Evolutionary conservation across 92 coral and sea anemone species (phyloP).

Genomic region (Parazoanthus swiftii): DNA sequence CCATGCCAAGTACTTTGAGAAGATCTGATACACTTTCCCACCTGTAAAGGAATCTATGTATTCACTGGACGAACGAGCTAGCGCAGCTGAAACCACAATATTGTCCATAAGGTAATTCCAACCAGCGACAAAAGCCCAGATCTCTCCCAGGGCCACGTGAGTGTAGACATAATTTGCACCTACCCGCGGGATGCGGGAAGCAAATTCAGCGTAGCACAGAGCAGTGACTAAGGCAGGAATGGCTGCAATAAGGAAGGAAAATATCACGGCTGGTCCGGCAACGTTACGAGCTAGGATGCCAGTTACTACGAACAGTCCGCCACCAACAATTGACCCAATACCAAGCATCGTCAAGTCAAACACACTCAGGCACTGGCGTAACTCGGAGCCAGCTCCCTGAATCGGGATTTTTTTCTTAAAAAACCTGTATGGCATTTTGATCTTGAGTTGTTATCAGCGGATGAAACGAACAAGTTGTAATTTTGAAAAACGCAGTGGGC

Average conservation of each 20-base stretch:
- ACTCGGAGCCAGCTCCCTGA: not conserved
- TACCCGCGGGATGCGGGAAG: conserved; percentile 51
- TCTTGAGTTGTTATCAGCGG: not conserved
- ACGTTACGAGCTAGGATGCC: conserved; percentile 44
- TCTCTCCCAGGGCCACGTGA: conserved; percentile 60
- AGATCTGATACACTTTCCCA: conserved; percentile 25
- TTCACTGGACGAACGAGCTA: conserved; percentile 56
- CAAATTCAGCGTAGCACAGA: conserved; percentile 66
- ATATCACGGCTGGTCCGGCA: conserved; percentile 55
- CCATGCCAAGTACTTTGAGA: conserved; percentile 8
- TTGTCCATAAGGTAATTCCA: conserved; percentile 60
- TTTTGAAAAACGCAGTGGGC: not conserved
- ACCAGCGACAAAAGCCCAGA: conserved; percentile 64
- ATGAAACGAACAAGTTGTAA: not conserved
- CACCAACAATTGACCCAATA: conserved; percentile 39
- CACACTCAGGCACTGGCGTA: conserved; percentile 11
- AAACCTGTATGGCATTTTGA: not conserved
- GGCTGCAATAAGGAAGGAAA: conserved; percentile 50
- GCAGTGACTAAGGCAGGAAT: conserved; percentile 38
- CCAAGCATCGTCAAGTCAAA: conserved; percentile 33
- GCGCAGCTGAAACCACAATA: conserved; percentile 30
- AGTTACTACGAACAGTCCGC: conserved; percentile 52
- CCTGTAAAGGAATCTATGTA: conserved; percentile 48
- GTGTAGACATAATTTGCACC: conserved; percentile 65
- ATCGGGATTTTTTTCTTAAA: not conserved